phyloP scores from a whole-genome alignment of 2,797 vertebrate genomes.

The Cynodonichthys magdalenae region DNA sequence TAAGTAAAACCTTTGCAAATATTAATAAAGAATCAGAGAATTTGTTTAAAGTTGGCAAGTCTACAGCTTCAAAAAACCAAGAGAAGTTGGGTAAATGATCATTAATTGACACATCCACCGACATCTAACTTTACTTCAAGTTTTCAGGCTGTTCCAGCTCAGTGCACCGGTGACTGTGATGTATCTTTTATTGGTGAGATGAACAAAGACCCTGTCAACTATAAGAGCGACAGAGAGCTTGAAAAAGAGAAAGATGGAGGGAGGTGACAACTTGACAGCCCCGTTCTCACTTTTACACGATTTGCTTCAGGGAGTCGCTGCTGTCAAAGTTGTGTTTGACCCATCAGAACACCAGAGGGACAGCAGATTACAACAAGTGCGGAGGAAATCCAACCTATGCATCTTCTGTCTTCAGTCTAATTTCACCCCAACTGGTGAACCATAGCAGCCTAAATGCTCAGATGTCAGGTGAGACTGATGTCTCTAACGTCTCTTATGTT shows the following conservation, averaged over 20 bases:
- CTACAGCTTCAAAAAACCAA: conserved; percentile 1
- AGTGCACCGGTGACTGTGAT: conserved; percentile 32
- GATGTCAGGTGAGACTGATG: conserved; percentile 42
- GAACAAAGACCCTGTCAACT: conserved; percentile 59
- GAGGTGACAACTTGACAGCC: conserved; percentile 64
- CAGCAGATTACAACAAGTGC: conserved; percentile 60
- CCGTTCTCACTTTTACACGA: conserved; percentile 67
- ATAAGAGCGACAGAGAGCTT: conserved; percentile 21
- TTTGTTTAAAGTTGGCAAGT: conserved; percentile 19
- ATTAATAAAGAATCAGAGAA: conserved; percentile 19
- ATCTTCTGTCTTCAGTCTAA: conserved; percentile 54
- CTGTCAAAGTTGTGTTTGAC: conserved; percentile 71
- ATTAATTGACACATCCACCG: conserved; percentile 56
- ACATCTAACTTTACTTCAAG: conserved; percentile 37
- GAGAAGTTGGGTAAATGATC: conserved; percentile 21
- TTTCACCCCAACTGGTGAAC: conserved; percentile 51
- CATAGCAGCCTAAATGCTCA: conserved; percentile 37
- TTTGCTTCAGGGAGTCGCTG: conserved; percentile 61
- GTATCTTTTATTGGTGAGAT: conserved; percentile 49
- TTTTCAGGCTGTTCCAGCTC: conserved; percentile 29
- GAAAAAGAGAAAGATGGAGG: conserved; percentile 46
- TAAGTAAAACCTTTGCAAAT: conserved; percentile 12
- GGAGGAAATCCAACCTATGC: conserved; percentile 47
- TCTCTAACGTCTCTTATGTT: conserved; percentile 14
- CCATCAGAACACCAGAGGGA: conserved; percentile 43